These are phyloP conservation scores for Drosophila elegans DNA, from an alignment of 1,140 invertebrate genomes.

Conservation along the genomic window DNA sequence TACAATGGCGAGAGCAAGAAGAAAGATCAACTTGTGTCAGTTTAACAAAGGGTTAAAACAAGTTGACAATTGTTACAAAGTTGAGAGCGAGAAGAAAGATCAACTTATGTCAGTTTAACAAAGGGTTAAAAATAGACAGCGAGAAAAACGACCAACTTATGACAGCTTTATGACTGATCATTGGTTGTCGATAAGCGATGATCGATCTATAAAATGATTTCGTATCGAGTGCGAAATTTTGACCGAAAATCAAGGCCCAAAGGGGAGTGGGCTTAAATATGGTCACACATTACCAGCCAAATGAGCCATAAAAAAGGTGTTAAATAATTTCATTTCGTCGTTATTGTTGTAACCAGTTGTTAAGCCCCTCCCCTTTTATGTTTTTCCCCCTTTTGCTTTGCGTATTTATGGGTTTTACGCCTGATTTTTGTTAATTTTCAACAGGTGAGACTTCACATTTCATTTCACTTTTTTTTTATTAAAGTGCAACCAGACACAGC, in stretches of 20 bases:
- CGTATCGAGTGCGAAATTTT: slow-evolving; percentile 25
- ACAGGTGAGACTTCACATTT: slow-evolving; percentile 24
- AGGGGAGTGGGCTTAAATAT: slow-evolving; percentile 11
- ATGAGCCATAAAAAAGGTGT: slow-evolving; percentile 51
- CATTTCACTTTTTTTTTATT: slow-evolving; percentile 45
- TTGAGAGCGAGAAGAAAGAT: neutral
- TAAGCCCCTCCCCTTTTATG: slow-evolving; percentile 17
- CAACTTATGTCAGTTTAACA: slow-evolving; percentile 12
- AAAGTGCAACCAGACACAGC: slow-evolving; percentile 42
- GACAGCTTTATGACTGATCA: slow-evolving; percentile 23
- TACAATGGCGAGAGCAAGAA: slow-evolving; percentile 11
- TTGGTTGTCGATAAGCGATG: slow-evolving; percentile 20
- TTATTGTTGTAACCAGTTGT: slow-evolving; percentile 34
- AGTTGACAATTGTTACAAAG: slow-evolving; percentile 29
- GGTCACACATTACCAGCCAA: slow-evolving; percentile 22
- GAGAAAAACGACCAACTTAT: neutral
- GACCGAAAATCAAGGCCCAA: neutral
- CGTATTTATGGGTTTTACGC: slow-evolving; percentile 49
- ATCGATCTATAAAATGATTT: slow-evolving; percentile 10
- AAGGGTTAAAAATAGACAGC: slow-evolving; percentile 5
- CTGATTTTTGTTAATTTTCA: slow-evolving; percentile 48
- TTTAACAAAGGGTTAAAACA: slow-evolving; percentile 16
- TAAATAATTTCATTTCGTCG: slow-evolving; percentile 62
- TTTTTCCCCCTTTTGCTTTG: slow-evolving; percentile 11
- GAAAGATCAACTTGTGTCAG: neutral